A percentile compares a stretch with the other conserved stretches of the same genome.
Evolutionary conservation across 1,140 invertebrate genomes (phyloP).

Genomic region (Octopus bimaculoides): DNA sequence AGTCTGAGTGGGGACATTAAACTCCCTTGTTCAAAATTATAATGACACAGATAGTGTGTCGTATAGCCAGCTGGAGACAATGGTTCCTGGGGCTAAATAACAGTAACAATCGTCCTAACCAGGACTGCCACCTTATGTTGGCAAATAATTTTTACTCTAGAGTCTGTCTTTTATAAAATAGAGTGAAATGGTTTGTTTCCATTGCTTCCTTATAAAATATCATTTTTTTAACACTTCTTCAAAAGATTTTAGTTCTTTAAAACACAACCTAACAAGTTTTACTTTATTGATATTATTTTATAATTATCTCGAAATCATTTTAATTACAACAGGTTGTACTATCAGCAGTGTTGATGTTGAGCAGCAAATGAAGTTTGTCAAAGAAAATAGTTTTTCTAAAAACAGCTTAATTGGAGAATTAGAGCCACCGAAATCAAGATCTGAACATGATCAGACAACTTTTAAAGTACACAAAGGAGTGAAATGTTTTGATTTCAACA

Average conservation of each 20-base stretch:
- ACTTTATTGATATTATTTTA: background rate
- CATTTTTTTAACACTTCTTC: background rate
- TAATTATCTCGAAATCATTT: background rate
- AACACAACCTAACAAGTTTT: background rate
- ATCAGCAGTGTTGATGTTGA: slow-evolving; percentile 53
- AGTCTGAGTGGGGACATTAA: too few relatives aligned
- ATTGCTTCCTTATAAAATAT: background rate
- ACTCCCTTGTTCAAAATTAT: too few relatives aligned
- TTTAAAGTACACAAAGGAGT: slow-evolving; percentile 59
- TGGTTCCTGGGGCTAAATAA: too few relatives aligned
- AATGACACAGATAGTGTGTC: too few relatives aligned
- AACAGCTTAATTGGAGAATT: slow-evolving; percentile 31
- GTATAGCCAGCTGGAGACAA: too few relatives aligned
- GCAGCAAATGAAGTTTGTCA: slow-evolving; percentile 42
- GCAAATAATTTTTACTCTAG: background rate
- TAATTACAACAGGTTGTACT: slow-evolving; percentile 44
- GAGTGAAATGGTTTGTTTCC: background rate
- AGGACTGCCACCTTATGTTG: too few relatives aligned
- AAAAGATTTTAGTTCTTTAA: background rate
- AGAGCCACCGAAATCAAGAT: slow-evolving; percentile 31
- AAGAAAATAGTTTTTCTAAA: slow-evolving; percentile 22
- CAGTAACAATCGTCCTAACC: too few relatives aligned
- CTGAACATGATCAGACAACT: slow-evolving; percentile 51
- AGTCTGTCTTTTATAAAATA: background rate
- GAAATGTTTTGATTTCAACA: slow-evolving; percentile 57